Evolutionary conservation across 1,140 invertebrate species (phyloP).

Genomic region (Drosophila bifasciata): DNA sequence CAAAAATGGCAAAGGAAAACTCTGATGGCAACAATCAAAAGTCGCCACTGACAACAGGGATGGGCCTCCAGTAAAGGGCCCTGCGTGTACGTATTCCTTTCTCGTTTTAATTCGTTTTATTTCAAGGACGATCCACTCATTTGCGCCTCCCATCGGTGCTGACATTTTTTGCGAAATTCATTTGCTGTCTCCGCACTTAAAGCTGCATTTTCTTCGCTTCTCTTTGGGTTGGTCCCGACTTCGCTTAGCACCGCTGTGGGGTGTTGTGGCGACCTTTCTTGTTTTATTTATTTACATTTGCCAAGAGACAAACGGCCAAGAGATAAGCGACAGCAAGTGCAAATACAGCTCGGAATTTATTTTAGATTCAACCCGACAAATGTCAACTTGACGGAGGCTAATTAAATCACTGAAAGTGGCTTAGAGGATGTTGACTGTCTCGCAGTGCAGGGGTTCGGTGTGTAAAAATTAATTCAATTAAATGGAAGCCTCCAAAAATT

Average conservation of each 20-base stretch:
- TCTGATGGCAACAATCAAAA: constrained; percentile 48
- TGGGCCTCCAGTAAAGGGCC: constrained; percentile 11
- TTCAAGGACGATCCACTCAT: constrained; percentile 13
- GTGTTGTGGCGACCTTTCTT: constrained; percentile 26
- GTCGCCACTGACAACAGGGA: constrained; percentile 58
- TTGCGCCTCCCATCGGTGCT: constrained; percentile 8
- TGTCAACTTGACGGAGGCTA: constrained; percentile 50
- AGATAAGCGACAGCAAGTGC: constrained; percentile 29
- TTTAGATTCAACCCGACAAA: constrained; percentile 56
- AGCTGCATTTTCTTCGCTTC: constrained; percentile 31
- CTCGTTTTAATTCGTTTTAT: constrained; percentile 55
- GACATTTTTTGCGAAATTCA: constrained; percentile 52
- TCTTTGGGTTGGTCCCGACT: constrained; percentile 6
- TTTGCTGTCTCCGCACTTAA: constrained; percentile 24
- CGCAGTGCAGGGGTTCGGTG: not conserved
- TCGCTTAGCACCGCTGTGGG: constrained; percentile 18
- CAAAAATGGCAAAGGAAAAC: constrained; percentile 16
- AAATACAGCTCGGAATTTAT: constrained; percentile 39
- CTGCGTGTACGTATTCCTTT: constrained; percentile 16
- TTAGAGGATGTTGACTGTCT: constrained; percentile 7
- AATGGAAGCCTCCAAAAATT: not conserved
- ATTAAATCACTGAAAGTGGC: constrained; percentile 49
- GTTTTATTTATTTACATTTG: constrained; percentile 39
- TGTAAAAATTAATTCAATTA: constrained; percentile 1
- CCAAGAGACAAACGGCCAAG: not conserved